These are phyloP conservation scores for Hydrophis major DNA, from an alignment of 2,797 vertebrate genomes.

Conservation along the genomic window DNA sequence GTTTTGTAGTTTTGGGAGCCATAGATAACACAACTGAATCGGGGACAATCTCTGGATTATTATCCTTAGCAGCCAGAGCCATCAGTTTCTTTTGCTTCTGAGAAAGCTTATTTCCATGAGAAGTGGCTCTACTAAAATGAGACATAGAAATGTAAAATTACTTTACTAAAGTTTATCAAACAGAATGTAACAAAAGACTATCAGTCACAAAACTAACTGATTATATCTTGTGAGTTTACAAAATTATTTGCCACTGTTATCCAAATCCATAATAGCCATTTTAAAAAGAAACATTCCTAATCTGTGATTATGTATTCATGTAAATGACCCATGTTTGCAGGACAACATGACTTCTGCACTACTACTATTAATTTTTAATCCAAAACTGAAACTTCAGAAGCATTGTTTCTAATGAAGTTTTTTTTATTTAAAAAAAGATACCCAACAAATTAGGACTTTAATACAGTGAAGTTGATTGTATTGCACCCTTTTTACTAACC, in stretches of 20 bases:
- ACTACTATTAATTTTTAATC: neutral
- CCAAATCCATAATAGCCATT: neutral
- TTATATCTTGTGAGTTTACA: neutral
- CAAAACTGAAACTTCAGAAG: neutral
- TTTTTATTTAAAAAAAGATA: neutral
- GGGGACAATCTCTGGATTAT: conserved; percentile 68
- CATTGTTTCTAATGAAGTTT: neutral
- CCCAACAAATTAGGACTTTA: neutral
- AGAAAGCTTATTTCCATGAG: conserved; percentile 84
- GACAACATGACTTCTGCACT: neutral
- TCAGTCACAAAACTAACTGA: neutral
- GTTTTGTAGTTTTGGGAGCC: conserved; percentile 71
- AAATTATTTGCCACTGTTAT: neutral
- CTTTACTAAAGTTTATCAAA: neutral
- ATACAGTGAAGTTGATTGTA: neutral
- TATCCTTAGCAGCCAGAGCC: conserved; percentile 86
- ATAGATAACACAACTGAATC: conserved; percentile 62
- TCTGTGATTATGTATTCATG: neutral
- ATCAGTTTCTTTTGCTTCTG: conserved; percentile 98
- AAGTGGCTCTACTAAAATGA: conserved; percentile 74
- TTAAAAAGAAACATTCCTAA: neutral
- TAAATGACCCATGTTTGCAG: neutral
- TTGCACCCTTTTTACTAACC: conserved; percentile 68
- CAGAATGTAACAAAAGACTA: neutral
- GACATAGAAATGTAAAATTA: conserved; percentile 19